A percentile compares a stretch with the other conserved stretches of the same genome.
Evolutionary conservation across 2,888 invertebrate genomes (phyloP).

Genomic region (Malthinus flaveolus): DNA sequence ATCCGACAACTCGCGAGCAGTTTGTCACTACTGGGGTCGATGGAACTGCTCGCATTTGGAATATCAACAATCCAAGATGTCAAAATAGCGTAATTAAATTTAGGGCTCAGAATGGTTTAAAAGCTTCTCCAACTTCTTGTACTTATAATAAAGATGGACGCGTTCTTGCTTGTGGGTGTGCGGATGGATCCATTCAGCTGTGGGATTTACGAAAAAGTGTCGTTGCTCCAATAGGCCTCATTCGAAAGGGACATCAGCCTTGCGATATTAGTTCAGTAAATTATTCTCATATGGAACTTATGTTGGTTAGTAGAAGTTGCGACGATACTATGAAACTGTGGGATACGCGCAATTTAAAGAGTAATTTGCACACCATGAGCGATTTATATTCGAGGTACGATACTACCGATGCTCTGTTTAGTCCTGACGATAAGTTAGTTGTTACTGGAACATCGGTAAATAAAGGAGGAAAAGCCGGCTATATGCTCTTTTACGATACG

Average conservation of each 20-base stretch:
- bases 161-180: constrained; percentile 87
- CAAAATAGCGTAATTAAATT: constrained; percentile 88
- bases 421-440: constrained; percentile 89
- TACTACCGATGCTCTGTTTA: constrained; percentile 81
- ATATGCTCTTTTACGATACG: constrained; percentile 78
- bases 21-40: constrained; percentile 95
- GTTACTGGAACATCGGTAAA: constrained; percentile 85
- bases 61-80: constrained; percentile 70
- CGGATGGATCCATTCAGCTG: constrained; percentile 94
- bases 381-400: constrained; percentile 83
- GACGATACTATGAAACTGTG: constrained; percentile 96
- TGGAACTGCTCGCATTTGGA: constrained; percentile 92
- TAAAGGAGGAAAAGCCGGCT: constrained; percentile 64
- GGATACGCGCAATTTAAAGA: constrained; percentile 85
- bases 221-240: constrained; percentile 80
- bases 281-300: constrained; percentile 82
- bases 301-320: constrained; percentile 79
- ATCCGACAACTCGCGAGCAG: constrained; percentile 87
- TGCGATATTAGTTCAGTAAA: constrained; percentile 81
- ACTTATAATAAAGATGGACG: constrained; percentile 68
- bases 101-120: constrained; percentile 81
- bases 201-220: constrained; percentile 94
- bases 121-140: constrained; percentile 83
- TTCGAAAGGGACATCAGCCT: constrained; percentile 81
- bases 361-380: constrained; percentile 69